Evolutionary conservation across 2,888 invertebrate species (phyloP).

Genomic region (Cantharis flavilabris): DNA sequence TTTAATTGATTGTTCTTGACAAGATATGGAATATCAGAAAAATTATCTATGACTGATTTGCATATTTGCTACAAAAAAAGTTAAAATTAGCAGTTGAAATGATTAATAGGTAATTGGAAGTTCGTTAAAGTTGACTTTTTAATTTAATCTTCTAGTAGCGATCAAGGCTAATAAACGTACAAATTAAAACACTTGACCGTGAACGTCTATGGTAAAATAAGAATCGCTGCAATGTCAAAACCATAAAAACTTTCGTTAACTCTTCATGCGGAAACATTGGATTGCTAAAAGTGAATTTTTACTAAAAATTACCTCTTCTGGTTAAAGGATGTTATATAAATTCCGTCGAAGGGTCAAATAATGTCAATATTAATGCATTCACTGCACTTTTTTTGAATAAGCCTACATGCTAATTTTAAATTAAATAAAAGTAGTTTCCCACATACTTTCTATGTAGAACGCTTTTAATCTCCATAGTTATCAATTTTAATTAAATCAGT

Average conservation of each 20-base stretch:
- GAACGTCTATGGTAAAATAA: slow-evolving; percentile 4
- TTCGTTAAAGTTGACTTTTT: background rate
- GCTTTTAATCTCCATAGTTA: background rate
- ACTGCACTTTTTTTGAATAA: background rate
- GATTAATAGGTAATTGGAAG: background rate
- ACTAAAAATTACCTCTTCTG: background rate
- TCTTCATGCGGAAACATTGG: slow-evolving; percentile 13
- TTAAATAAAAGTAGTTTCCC: background rate
- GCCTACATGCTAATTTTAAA: background rate
- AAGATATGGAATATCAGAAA: background rate
- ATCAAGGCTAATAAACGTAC: slow-evolving; percentile 12
- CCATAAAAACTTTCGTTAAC: background rate
- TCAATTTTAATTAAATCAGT: background rate
- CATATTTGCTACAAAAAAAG: background rate
- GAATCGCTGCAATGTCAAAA: slow-evolving; percentile 3
- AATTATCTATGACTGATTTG: background rate
- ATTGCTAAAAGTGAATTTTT: background rate
- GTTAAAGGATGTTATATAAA: background rate
- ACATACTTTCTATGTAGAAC: background rate
- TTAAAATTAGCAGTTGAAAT: background rate
- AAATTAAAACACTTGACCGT: slow-evolving; percentile 13
- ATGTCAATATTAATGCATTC: background rate
- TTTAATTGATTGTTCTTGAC: background rate
- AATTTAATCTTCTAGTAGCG: slow-evolving; percentile 5
- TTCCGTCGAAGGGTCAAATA: background rate